A percentile compares a stretch with the other conserved stretches of the same genome.
phyloP scores from a whole-genome alignment of 2,113 vertebrate species.

The Turdus rufiventris region DNA sequence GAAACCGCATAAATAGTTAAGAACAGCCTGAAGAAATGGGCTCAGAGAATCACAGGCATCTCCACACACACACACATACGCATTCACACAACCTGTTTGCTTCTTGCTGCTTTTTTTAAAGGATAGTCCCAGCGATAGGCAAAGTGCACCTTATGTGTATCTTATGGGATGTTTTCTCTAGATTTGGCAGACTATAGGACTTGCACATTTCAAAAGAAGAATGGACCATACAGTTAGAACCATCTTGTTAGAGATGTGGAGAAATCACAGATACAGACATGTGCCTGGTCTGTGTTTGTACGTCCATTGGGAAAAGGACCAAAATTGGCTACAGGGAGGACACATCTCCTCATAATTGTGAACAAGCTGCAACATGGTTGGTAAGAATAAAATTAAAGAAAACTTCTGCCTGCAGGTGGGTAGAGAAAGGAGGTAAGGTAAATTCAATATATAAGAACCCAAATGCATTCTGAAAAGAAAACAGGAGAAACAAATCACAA shows the following conservation, averaged over 20 bases:
- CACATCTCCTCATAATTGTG: neutral
- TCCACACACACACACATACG: fast-evolving
- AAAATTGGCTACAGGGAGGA: neutral
- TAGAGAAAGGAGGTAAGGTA: neutral
- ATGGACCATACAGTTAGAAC: neutral
- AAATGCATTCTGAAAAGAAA: neutral
- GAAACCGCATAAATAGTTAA: neutral
- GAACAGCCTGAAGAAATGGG: neutral
- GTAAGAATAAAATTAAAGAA: neutral
- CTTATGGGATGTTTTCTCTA: neutral
- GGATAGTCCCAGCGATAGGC: neutral
- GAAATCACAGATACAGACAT: neutral
- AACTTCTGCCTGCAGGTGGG: neutral
- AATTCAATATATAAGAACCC: neutral
- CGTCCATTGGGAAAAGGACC: neutral
- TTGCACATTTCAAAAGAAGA: neutral
- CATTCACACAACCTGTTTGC: neutral
- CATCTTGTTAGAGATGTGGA: neutral
- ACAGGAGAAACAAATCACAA: neutral
- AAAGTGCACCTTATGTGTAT: neutral
- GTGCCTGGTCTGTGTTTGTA: neutral
- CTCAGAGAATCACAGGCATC: neutral
- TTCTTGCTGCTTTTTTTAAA: neutral
- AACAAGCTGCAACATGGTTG: neutral
- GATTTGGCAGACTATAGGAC: neutral